phyloP scores from a whole-genome alignment of 2,888 invertebrate species.

The Drosophila formosana region DNA sequence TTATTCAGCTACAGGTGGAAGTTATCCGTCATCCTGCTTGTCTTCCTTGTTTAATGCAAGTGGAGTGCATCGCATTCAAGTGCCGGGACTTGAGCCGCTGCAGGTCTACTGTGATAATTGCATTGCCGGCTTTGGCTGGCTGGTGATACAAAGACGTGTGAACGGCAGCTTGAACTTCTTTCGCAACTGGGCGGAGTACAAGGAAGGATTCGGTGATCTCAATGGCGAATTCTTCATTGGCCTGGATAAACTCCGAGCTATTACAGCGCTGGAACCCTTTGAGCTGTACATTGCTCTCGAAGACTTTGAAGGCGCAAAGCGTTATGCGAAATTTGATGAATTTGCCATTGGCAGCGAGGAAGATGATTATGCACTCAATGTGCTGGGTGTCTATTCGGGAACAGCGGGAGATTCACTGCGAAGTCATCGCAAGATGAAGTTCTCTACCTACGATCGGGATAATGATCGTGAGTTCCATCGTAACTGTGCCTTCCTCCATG shows the following conservation, averaged over 20 bases:
- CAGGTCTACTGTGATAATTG: constrained; percentile 55
- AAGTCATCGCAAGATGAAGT: constrained; percentile 89
- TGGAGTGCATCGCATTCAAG: constrained; percentile 39
- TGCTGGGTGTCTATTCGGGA: constrained; percentile 88
- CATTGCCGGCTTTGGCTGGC: constrained; percentile 87
- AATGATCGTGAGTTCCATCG: constrained; percentile 88
- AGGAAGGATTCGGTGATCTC: constrained; percentile 89
- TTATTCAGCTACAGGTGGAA: constrained; percentile 1
- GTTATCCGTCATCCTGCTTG: constrained; percentile 52
- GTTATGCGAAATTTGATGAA: constrained; percentile 87
- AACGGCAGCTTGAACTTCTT: constrained; percentile 89
- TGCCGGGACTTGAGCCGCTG: constrained; percentile 81
- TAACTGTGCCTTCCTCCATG: constrained; percentile 88
- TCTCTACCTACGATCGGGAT: constrained; percentile 89
- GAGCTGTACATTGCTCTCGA: constrained; percentile 88
- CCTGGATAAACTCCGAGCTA: constrained; percentile 88
- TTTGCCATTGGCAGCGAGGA: constrained; percentile 89
- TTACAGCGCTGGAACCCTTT: constrained; percentile 84
- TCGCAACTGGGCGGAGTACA: constrained; percentile 88
- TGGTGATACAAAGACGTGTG: constrained; percentile 88
- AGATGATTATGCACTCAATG: constrained; percentile 88
- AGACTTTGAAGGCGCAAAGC: constrained; percentile 87
- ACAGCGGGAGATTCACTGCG: constrained; percentile 89
- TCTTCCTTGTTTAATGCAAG: constrained; percentile 21
- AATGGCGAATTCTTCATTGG: constrained; percentile 91